Conservation (phyloP, 92 coral and sea anemone species). For the Porites rus region DNA sequence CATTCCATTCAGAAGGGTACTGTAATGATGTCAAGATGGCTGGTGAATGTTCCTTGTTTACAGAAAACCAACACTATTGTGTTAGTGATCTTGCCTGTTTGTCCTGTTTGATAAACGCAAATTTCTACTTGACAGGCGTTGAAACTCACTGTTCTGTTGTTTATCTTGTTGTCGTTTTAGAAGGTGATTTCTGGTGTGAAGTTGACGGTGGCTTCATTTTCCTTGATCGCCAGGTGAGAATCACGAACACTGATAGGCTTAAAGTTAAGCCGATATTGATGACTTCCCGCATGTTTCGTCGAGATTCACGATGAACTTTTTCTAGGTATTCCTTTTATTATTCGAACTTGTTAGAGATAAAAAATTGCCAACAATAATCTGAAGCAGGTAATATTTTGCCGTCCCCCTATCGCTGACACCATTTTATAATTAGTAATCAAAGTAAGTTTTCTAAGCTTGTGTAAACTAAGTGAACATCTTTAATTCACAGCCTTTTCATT, state of each 20-base stretch:
- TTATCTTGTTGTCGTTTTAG: constrained; percentile 45
- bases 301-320: too few species aligned
- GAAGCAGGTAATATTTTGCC: too few species aligned
- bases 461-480: neutral
- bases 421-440: too few species aligned
- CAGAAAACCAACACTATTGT: constrained; percentile 84
- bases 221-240: constrained; percentile 88
- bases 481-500: constrained; percentile 77
- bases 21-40: constrained; percentile 43
- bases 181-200: constrained; percentile 75
- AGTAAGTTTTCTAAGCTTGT: too few species aligned
- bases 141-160: neutral
- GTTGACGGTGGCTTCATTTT: constrained; percentile 75
- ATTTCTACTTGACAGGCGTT: neutral
- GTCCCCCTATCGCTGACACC: too few species aligned
- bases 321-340: too few species aligned
- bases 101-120: neutral
- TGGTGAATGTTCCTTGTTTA: constrained; percentile 77
- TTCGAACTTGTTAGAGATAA: too few species aligned
- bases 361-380: too few species aligned
- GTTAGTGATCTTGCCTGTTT: constrained; percentile 60
- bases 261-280: neutral
- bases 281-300: neutral
- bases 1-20: constrained; percentile 10
- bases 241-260: neutral